Evolutionary conservation across 2,113 vertebrate genomes (phyloP).

Genomic region (Lophius piscatorius): DNA sequence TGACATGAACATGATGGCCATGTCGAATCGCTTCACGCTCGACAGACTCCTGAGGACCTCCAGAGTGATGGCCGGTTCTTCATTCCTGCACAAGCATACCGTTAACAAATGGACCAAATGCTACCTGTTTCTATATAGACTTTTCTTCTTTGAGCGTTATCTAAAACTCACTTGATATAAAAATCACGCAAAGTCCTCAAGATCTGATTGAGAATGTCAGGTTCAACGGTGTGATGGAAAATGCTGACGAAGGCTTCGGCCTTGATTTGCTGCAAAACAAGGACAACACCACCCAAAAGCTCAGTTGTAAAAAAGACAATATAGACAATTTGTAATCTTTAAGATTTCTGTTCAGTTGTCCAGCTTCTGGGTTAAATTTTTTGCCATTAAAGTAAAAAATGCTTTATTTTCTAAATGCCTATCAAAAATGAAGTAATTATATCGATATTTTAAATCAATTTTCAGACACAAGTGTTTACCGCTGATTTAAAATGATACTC

Average conservation of each 20-base stretch:
- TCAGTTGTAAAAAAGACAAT: too few species aligned
- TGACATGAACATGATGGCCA: conserved; percentile 97
- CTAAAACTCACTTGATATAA: conserved; percentile 86
- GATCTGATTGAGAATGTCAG: conserved; percentile 90
- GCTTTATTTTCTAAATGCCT: too few species aligned
- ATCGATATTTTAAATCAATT: too few species aligned
- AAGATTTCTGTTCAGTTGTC: too few species aligned
- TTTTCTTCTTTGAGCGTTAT: too few species aligned
- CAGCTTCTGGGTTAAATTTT: too few species aligned
- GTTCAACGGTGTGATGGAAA: conserved; percentile 92
- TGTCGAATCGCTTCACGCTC: conserved; percentile 89
- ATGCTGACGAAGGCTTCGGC: conserved; percentile 84
- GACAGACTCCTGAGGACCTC: conserved; percentile 87
- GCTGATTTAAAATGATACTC: too few species aligned
- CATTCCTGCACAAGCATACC: conserved; percentile 78
- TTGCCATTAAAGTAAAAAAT: not conserved
- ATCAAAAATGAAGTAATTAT: too few species aligned
- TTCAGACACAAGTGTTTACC: too few species aligned
- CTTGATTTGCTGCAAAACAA: conserved; percentile 87
- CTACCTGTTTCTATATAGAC: not conserved
- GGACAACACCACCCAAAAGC: not conserved
- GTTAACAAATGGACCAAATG: not conserved
- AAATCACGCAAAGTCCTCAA: conserved; percentile 86
- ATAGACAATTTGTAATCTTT: too few species aligned
- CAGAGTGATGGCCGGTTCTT: conserved; percentile 81